Percentiles rank a stretch among this genome's conserved stretches.
These are phyloP conservation scores for Coccyzus lansbergi DNA, from an alignment of 2,797 vertebrate species.

Conservation along the genomic window DNA sequence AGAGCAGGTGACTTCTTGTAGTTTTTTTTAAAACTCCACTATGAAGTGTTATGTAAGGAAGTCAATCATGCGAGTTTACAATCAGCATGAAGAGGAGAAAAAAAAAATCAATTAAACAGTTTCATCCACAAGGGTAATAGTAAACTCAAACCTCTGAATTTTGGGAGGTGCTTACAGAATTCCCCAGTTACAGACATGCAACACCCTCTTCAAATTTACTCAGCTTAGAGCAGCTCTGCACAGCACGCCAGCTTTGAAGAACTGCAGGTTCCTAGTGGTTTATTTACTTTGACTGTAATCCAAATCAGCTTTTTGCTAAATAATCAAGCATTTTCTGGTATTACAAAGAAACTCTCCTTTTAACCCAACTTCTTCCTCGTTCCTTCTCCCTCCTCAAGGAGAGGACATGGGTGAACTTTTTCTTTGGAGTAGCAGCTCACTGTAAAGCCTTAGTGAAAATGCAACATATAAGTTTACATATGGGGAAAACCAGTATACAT, in stretches of 20 bases:
- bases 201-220: neutral
- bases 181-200: accelerated
- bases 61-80: neutral
- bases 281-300: neutral
- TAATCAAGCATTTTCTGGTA: neutral
- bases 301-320: neutral
- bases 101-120: neutral
- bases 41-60: neutral
- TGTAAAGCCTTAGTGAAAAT: neutral
- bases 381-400: neutral
- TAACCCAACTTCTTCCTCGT: neutral
- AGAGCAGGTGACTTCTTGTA: neutral
- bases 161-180: neutral
- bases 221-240: neutral
- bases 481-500: neutral
- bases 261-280: neutral
- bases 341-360: neutral
- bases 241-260: neutral
- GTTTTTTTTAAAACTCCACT: neutral
- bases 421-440: neutral
- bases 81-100: neutral
- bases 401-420: neutral
- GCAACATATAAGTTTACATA: neutral
- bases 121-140: neutral
- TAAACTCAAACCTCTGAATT: neutral